Evolutionary conservation across 2,888 invertebrate genomes (phyloP), one percentile per base, ranked within the genome.

Genomic region (Drosophila birchii): DNA sequence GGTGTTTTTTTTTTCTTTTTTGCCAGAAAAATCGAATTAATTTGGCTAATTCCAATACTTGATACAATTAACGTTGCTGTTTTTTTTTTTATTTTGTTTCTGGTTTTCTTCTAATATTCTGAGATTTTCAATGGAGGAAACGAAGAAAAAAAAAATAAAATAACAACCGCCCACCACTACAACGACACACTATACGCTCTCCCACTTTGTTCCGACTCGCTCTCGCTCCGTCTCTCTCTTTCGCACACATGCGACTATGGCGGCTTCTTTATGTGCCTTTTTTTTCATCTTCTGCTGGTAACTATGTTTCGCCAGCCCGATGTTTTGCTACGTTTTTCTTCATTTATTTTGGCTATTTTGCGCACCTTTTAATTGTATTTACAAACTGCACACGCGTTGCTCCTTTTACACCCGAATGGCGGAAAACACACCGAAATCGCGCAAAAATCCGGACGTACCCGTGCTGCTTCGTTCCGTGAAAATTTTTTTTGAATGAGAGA

Each of bases 391-490:
- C 62, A 47, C 60, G 23, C 60, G 60, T 23, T 43, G 12, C 43
- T 26, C 39, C 80, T 80, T 79, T 78, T 77, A 73, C 82, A 80
- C 80, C 78, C 76, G 43, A 49, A 47, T 54, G 53, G 64, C 54
- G 59, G 47, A 63, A 53, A 64, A 68, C 54, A 73, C 45, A 57
- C 43, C 47, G 36, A 60, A 60, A 71, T 71, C 82, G 68, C 76
- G 76, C 75, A 60, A 60, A 43, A 61, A 45, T 51, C 70, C 68
- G 57, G 68, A 38, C 57, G 64, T 43, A 47, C 70, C 73, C 75
- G 81, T 44, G 20, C 20, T 43, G 43, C 76, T 38, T 63, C 61
- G 58, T 73, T 63, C 72, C 54, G 59, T 58, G 5, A 18, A 18
- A 47, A 36, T n/a, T n/a, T 36, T 36, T 41, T 41, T 18, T 9